Base-by-base conservation (phyloP, 2,113 vertebrate genomes). In the Spilogale gracilis region DNA sequence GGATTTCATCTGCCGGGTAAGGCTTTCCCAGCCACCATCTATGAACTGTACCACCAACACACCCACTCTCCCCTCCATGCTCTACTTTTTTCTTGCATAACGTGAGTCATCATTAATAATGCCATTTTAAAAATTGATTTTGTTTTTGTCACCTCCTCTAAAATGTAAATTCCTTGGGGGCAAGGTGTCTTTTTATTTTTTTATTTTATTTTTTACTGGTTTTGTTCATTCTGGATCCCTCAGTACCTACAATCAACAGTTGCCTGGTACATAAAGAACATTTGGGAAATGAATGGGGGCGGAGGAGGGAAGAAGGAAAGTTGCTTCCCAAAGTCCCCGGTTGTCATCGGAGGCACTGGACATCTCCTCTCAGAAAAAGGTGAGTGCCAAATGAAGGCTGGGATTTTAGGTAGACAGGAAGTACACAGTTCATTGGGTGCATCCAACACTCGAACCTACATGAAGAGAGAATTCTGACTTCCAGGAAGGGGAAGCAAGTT, bases 231-330 rank as follows among this genome's bases (percentile, higher is more conserved):
- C 86, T 56, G 5, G 58, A 23, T 85, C 54, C 73, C 79, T 94
- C 23, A 6, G 23, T 30, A 61, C 84, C 45, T 80, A 63, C 52
- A 71, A 71, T 4, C 56, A 71, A 60, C 7, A 50, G 80, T 60
- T 88, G n/a, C 67, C 86, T 76, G 94, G 92, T 32, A 63, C 54
- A 43, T 30, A 87, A 0, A 50, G 80, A 90, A 61, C 32, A n/a
- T 43, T 48, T 94, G 94, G 92, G 84, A 97, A 96, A 90, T 91
- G 54, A 87, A 80, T 56, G 17, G 23, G 52, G 16, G 8, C 9
- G 2, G 48, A 50, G 2, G 30, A 14, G 71, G 32, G n/a, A 21
- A 56, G 45, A 12, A 73, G 58, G 32, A 2, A 9, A 30, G 30
- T 38, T 65, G 48, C 71, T 87, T 21, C 84, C 61, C 65, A 43